A percentile compares a stretch with the other conserved stretches of the same genome.
Evolutionary conservation across 2,888 invertebrate genomes (phyloP).

Genomic region (Lordiphosa fenestrarum): DNA sequence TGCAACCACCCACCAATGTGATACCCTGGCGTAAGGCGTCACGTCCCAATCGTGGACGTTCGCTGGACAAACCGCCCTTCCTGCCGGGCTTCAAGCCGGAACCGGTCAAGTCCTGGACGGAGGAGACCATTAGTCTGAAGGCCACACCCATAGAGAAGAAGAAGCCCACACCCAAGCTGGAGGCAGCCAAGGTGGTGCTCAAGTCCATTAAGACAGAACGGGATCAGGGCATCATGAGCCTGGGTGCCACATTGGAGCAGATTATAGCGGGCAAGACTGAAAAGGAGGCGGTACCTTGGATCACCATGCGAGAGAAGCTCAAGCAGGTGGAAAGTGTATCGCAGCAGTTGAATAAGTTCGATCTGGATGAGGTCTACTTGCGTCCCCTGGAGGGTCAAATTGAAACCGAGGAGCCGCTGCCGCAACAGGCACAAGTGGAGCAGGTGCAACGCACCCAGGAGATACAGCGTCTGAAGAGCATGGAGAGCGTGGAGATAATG

Average conservation of each 20-base stretch:
- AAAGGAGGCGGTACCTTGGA: conserved; percentile 79
- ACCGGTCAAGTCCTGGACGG: conserved; percentile 83
- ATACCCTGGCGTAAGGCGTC: conserved; percentile 79
- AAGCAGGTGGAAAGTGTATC: conserved; percentile 79
- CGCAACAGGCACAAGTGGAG: conserved; percentile 64
- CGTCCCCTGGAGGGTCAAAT: conserved; percentile 75
- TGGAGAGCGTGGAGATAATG: conserved; percentile 79
- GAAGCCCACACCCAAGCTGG: conserved; percentile 81
- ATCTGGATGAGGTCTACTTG: conserved; percentile 80
- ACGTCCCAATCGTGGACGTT: conserved; percentile 78
- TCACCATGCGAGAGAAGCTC: conserved; percentile 78
- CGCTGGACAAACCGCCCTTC: conserved; percentile 81
- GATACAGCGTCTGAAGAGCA: conserved; percentile 78
- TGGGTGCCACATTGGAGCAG: conserved; percentile 78
- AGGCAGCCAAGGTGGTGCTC: conserved; percentile 81
- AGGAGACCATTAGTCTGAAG: conserved; percentile 84
- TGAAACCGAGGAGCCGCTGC: conserved; percentile 56
- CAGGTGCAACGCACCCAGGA: conserved; percentile 80
- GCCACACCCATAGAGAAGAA: conserved; percentile 82
- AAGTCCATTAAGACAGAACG: conserved; percentile 82
- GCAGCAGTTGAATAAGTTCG: conserved; percentile 78
- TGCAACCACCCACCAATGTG: conserved; percentile 77
- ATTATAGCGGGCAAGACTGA: conserved; percentile 78
- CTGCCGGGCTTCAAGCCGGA: conserved; percentile 78
- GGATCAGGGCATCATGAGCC: conserved; percentile 77